Evolutionary conservation across 2,888 invertebrate genomes (phyloP).

Genomic region (Magallana nippona): DNA sequence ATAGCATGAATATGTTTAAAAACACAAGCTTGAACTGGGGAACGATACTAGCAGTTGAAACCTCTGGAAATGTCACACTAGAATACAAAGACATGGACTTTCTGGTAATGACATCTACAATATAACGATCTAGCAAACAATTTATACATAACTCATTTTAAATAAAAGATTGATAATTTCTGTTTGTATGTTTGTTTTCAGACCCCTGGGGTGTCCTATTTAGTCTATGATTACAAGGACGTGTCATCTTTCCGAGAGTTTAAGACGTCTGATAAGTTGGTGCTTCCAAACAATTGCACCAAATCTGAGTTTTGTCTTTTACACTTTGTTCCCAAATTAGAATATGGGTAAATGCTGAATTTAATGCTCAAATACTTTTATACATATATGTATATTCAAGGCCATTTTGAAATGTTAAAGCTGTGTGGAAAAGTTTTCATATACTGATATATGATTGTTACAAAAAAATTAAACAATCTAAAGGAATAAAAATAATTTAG

Average conservation of each 20-base stretch:
- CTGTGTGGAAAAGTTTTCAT: no score
- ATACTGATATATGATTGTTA: no score
- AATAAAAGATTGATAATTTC: no score
- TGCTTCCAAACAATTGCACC: slow-evolving; percentile 46
- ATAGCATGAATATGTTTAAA: background rate
- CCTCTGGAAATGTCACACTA: background rate
- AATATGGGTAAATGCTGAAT: background rate
- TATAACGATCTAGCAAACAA: no score
- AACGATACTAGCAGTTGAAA: slow-evolving; percentile 3
- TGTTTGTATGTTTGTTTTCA: background rate
- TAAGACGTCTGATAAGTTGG: background rate
- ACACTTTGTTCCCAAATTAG: slow-evolving; percentile 46
- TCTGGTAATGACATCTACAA: background rate
- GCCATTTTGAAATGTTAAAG: no score
- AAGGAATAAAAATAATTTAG: no score
- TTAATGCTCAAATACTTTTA: background rate
- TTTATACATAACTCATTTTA: no score
- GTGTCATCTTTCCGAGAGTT: background rate
- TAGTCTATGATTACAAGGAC: background rate
- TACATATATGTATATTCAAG: no score
- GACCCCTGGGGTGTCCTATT: background rate
- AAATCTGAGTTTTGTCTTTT: slow-evolving; percentile 56
- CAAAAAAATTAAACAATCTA: no score
- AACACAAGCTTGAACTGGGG: background rate
- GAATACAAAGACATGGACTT: background rate